phyloP scores from a whole-genome alignment of 2,888 invertebrate genomes.

The Volucella inanis region DNA sequence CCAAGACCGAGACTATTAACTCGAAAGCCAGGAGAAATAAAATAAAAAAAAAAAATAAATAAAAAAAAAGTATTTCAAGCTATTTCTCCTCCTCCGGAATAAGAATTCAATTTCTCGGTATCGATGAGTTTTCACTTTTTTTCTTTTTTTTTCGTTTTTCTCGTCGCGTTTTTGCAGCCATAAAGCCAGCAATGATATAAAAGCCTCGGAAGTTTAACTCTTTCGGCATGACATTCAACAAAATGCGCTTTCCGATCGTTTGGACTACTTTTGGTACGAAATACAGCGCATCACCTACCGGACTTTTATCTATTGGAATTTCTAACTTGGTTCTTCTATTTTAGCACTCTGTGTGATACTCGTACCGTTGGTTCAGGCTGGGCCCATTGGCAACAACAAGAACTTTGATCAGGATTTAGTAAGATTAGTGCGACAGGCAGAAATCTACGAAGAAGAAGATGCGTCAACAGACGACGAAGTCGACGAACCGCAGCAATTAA shows the following conservation, averaged over 20 bases:
- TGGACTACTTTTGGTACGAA: conserved; percentile 71
- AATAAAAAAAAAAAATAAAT: conserved; percentile 26
- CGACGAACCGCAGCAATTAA: conserved; percentile 14
- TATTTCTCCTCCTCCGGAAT: conserved; percentile 69
- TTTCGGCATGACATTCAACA: conserved; percentile 69
- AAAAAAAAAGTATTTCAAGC: conserved; percentile 57
- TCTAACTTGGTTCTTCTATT: conserved; percentile 39
- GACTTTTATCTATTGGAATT: conserved; percentile 12
- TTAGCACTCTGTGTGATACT: conserved; percentile 53
- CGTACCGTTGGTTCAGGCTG: conserved; percentile 39
- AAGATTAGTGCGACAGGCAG: conserved; percentile 12
- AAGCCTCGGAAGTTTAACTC: conserved; percentile 71
- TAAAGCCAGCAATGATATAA: conserved; percentile 64
- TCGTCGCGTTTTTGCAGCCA: conserved; percentile 61
- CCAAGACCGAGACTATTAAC: conserved; percentile 51
- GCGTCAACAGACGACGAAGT: conserved; percentile 13
- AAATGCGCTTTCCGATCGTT: conserved; percentile 73
- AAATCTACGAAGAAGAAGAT: conserved; percentile 22
- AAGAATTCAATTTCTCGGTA: conserved; percentile 72
- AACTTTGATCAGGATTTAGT: conserved; percentile 18
- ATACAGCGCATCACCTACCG: background rate
- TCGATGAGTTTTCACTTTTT: conserved; percentile 74
- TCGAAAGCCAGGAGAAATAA: conserved; percentile 60
- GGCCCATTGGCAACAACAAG: conserved; percentile 40
- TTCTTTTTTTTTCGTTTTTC: conserved; percentile 68